Conservation (phyloP, 1,140 invertebrate species). For the Sipha flava region DNA sequence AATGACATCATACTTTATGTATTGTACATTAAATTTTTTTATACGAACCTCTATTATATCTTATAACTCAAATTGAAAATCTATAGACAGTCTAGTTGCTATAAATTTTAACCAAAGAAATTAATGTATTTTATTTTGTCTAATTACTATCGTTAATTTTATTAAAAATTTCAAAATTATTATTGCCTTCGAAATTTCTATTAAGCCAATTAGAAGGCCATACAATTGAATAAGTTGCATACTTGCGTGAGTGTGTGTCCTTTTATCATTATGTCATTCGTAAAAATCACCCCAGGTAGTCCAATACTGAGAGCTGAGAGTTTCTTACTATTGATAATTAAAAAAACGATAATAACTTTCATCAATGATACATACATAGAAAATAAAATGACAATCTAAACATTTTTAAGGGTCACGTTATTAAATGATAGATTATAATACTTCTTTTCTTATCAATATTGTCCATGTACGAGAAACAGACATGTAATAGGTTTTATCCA, state of each 20-base stretch:
- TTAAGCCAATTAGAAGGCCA: background rate
- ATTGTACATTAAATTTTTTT: no score
- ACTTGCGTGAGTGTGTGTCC: no score
- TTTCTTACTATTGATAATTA: background rate
- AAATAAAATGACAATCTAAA: background rate
- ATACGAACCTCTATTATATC: no score
- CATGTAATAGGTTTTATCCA: background rate
- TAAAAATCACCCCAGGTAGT: constrained; percentile 25
- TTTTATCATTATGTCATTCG: constrained; percentile 2
- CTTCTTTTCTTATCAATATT: background rate
- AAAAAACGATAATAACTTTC: background rate
- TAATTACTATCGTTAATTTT: background rate
- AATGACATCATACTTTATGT: no score
- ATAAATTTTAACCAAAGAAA: no score
- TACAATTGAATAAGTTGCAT: background rate
- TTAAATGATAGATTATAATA: background rate
- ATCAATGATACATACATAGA: background rate
- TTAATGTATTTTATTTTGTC: no score
- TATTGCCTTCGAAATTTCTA: background rate
- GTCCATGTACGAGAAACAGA: background rate
- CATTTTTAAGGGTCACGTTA: background rate
- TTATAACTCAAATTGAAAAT: no score
- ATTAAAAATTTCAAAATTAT: background rate
- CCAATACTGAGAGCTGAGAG: background rate
- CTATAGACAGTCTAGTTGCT: no score